Base-by-base conservation (phyloP, 2,888 invertebrate species). In the Diarsia mendica region DNA sequence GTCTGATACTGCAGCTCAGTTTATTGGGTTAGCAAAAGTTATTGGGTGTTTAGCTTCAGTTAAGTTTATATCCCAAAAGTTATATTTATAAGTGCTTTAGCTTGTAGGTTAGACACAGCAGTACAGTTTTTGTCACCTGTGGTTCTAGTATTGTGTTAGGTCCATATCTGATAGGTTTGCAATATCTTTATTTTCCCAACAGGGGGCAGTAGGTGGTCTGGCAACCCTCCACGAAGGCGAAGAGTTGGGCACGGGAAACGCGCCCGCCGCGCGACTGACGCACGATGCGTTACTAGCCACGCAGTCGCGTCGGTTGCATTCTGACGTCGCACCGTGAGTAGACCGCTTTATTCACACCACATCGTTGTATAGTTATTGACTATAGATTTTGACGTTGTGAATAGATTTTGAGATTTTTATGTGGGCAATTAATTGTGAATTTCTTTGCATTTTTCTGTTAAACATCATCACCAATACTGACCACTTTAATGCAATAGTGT, bases 161-260 rank as follows among this genome's bases (percentile, higher is more conserved):
- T 0, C 4, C 6, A 6, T 44, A 44, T 8, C 5, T 15, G 9
- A 53, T 46, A n/a, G 1, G 10, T 61, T 18, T 75, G 23, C 49
- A 80, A 13, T 15, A 44, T 23, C 44, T 3, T 33, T 18, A n/a
- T 49, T 44, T 65, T 23, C 8, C 48, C 11, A 11, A 11, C 85
- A 88, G 89, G 71, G 77, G 83, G 95, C 96, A 81, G 96, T 96
- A 80, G 97, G 97, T 83, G 94, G 97, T 11, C 96, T 99, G 90
- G 98, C 99, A 28, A 98, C 99, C 10, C 96, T 99, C 65, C 98
- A 98, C 94, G 99, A 99, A 95, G 99, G 98, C 90, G 97, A 97
- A 91, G 98, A 98, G 95, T 96, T 98, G 87, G 90, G 70, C 84
- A 88, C 83, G 86, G 90, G 85, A 71, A 96, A 98, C 97, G 93